phyloP scores from a whole-genome alignment of 1,140 invertebrate genomes.

The Cydia pomonella region DNA sequence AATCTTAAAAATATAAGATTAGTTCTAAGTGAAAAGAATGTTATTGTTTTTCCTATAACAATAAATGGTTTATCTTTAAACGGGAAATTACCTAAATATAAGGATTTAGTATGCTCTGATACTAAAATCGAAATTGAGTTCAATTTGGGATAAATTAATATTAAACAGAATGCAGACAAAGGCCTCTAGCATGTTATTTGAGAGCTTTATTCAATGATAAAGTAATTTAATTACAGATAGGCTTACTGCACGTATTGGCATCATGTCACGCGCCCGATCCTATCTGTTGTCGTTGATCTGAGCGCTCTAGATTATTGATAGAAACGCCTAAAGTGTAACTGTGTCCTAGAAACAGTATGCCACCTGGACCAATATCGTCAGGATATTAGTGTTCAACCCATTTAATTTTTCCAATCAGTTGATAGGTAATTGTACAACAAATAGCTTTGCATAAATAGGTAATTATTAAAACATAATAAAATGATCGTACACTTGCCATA shows the following conservation, averaged over 20 bases:
- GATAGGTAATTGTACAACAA: too few relatives aligned
- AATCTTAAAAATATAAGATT: too few relatives aligned
- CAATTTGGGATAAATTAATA: neutral
- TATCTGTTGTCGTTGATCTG: constrained; percentile 14
- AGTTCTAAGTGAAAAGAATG: too few relatives aligned
- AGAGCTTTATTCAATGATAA: neutral
- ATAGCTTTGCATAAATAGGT: too few relatives aligned
- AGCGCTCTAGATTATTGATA: constrained; percentile 21
- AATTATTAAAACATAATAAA: too few relatives aligned
- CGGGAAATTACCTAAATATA: too few relatives aligned
- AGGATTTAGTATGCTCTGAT: too few relatives aligned
- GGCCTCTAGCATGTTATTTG: neutral
- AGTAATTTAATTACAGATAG: neutral
- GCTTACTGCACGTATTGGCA: neutral
- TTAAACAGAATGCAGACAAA: neutral
- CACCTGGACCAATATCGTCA: neutral
- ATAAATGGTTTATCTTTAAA: too few relatives aligned
- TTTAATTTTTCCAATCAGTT: too few relatives aligned
- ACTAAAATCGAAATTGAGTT: neutral
- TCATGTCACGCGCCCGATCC: neutral
- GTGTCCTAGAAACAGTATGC: neutral
- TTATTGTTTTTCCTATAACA: too few relatives aligned
- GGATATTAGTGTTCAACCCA: too few relatives aligned
- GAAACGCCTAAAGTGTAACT: neutral
- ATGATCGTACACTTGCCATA: too few relatives aligned